Base-by-base conservation (phyloP, 2,797 vertebrate species). In the Sebastolobus alascanus region DNA sequence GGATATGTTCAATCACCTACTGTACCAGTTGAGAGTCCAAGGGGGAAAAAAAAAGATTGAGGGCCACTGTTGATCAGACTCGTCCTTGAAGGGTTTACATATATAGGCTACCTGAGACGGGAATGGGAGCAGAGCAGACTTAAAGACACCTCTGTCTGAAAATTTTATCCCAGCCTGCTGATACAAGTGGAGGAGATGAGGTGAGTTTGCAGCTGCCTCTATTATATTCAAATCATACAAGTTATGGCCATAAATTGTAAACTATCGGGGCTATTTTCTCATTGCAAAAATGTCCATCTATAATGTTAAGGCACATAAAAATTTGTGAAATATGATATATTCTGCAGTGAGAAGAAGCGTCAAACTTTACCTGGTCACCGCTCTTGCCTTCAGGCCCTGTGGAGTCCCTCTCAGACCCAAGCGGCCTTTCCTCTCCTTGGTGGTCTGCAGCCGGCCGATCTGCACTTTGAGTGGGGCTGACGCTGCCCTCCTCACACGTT, bases 71-170 rank as follows among this genome's bases (percentile, higher is more conserved):
- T 89, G 89, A 94, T 91, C 86, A 77, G 78, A 86, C 46, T 38
- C 6, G 85, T 88, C 92, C 89, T 94, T 92, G 87, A 91, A 86
- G 63, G 77, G 77, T 88, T 88, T 89, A 87, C 90, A 92, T 94
- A 91, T 95, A 87, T 87, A 83, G 88, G 78, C 84, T 88, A 90
- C 84, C 80, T 88, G 86, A 90, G 82, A 90, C 69, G 79, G 68
- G 71, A 93, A 92, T 79, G 84, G 75, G 86, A 93, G 77, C 87
- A 87, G 60, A 85, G 63, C 68, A 83, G 70, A 69, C 64, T 89
- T 77, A 76, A 77, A 84, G 60, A 79, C 72, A 72, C 59, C 58
- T 72, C 69, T 85, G n/a, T 84, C 64, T 84, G 52, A 82, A 77
- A 80, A 80, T 78, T 52, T 59, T 63, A 35, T 59, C 68, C 75